Base-by-base conservation (phyloP, 2,888 invertebrate species). In the Drosophila greeni region DNA sequence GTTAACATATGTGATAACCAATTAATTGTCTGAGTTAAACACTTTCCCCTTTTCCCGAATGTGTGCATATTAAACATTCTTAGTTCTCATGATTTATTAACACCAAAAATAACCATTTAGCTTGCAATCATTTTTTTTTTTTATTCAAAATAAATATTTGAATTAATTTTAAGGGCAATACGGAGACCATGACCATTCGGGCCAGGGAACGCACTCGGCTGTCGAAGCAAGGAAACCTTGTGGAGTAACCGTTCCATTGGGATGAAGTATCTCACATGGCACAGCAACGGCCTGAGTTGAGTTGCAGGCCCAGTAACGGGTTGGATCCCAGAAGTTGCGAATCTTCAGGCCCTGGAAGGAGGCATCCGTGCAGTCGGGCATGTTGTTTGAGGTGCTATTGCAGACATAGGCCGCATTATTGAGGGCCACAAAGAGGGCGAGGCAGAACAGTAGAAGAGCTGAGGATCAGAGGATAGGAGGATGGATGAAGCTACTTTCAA, bases 281-380 rank as follows among this genome's bases (percentile, higher is more conserved):
- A 16, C 26, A 12, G 2, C 0, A 0, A 1, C 26, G 12, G 26
- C 26, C 7, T 1, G 16, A 16, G 6, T 8, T 3, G 12, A 18
- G 5, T 0, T 0, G 4, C 33, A 0, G 0, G 0, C 0, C 52
- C 47, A 40, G 37, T 29, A 79, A 1, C 12, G 51, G 1, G 78
- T 79, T 20, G 84, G 82, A 55, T 79, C 84, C 20, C 18, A 82
- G 48, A 52, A 58, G 57, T 79, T 73, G 31, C 79, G 74, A 26
- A 37, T 62, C 0, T n/a, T 24, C 9, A n/a, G 6, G 7, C 7
- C 5, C 8, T 11, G n/a, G 62, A 24, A 40, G 11, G 6, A 14
- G 16, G 55, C 0, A 31, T 23, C 16, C 2, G 8, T 11, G 40
- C 78, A 78, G 8, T 2, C 11, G n/a, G 78, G 84, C 23, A 2